A percentile compares a stretch with the other conserved stretches of the same genome.
phyloP scores from a whole-genome alignment of 2,797 vertebrate genomes.

The Aldrovandia affinis region DNA sequence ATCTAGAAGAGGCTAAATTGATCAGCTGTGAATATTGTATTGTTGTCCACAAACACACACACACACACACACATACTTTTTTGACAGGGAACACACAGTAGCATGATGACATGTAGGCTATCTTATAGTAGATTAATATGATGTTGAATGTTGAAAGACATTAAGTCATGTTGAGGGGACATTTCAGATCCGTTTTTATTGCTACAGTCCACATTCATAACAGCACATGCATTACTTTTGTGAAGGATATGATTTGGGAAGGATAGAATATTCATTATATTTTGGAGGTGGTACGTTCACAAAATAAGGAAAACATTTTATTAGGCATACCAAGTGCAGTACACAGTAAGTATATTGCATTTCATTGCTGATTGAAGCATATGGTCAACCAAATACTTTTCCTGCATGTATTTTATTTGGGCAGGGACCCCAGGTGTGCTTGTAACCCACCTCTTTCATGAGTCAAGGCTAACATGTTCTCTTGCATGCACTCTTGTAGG shows the following conservation, averaged over 20 bases:
- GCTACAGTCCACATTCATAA: no score
- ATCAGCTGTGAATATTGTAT: background rate
- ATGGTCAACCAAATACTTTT: no score
- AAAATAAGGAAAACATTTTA: background rate
- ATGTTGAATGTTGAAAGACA: background rate
- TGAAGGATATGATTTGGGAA: background rate
- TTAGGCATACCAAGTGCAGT: background rate
- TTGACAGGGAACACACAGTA: background rate
- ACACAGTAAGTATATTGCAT: no score
- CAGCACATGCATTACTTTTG: no score
- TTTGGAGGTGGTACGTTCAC: background rate
- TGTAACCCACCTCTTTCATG: no score
- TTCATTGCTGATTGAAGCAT: no score
- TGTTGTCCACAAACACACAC: background rate
- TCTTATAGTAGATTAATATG: slow-evolving; percentile 11
- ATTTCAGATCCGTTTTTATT: no score
- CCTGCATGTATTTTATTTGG: no score
- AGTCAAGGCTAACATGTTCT: background rate
- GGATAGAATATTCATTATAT: background rate
- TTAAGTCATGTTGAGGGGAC: no score
- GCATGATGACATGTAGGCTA: background rate
- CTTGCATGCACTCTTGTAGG: background rate
- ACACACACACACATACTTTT: background rate
- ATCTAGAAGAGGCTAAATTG: background rate
- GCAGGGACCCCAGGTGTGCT: no score